These are phyloP conservation scores for Gambusia affinis DNA, from an alignment of 2,113 vertebrate genomes.

Conservation along the genomic window DNA sequence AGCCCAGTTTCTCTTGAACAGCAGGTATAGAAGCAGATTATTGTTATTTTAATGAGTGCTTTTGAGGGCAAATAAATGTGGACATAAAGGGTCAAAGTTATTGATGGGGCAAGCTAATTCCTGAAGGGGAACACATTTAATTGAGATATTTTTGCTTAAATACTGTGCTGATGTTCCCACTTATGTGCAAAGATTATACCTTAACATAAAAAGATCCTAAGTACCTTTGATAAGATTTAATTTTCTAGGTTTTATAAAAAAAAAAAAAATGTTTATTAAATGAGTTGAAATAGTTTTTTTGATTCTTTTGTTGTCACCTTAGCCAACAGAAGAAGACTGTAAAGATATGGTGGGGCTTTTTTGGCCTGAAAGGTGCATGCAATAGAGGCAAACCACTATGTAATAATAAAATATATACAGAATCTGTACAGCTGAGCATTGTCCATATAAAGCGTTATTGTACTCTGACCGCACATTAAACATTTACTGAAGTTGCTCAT, in stretches of 20 bases:
- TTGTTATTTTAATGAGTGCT: conserved; percentile 46
- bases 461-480: conserved; percentile 63
- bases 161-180: conserved; percentile 17
- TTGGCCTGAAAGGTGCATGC: conserved; percentile 91
- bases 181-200: conserved; percentile 9
- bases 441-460: conserved; percentile 55
- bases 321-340: conserved; percentile 85
- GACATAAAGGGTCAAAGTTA: conserved; percentile 25
- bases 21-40: conserved; percentile 30
- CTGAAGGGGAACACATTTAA: conserved; percentile 19
- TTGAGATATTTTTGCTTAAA: conserved; percentile 9
- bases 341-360: conserved; percentile 81
- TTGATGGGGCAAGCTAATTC: conserved; percentile 29
- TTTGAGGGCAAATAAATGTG: conserved; percentile 42
- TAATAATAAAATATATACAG: conserved; percentile 93
- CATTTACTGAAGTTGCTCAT: conserved; percentile 12
- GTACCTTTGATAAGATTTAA: conserved; percentile 23
- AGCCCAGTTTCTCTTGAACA: conserved; percentile 24
- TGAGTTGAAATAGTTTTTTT: conserved; percentile 69
- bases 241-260: conserved; percentile 61
- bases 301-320: conserved; percentile 61
- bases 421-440: conserved; percentile 80
- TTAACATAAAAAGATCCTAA: conserved; percentile 31
- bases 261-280: conserved; percentile 38
- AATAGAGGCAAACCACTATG: conserved; percentile 90